These are phyloP conservation scores for Sylvicola cinctus DNA, from an alignment of 2,888 invertebrate genomes.

Conservation along the genomic window DNA sequence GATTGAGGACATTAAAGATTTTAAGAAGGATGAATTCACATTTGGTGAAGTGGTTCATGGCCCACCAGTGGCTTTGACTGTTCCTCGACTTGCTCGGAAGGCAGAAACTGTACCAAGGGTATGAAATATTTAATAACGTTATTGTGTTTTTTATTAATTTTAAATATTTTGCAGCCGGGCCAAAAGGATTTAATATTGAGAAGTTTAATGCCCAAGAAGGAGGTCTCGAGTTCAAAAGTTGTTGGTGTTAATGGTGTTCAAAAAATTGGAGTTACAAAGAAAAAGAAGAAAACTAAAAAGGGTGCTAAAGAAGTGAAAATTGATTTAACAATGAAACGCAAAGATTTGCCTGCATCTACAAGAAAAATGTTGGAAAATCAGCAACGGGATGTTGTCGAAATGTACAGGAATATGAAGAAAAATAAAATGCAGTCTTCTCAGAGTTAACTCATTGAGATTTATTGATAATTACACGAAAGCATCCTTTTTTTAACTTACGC, in stretches of 20 bases:
- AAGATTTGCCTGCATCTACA: slow-evolving; percentile 34
- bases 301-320: slow-evolving; percentile 1
- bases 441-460: too few relatives aligned
- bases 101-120: slow-evolving; percentile 24
- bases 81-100: slow-evolving; percentile 29
- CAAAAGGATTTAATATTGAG: slow-evolving; percentile 36
- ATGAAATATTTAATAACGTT: slow-evolving; percentile 5
- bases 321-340: slow-evolving; percentile 35
- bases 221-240: background rate
- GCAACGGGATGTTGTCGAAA: slow-evolving; percentile 33
- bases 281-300: background rate
- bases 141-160: slow-evolving; percentile 4
- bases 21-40: slow-evolving; percentile 38
- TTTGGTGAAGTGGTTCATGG: slow-evolving; percentile 59
- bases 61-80: slow-evolving; percentile 39
- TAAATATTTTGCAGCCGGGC: slow-evolving; percentile 33
- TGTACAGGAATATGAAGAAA: slow-evolving; percentile 35
- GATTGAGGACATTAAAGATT: slow-evolving; percentile 25
- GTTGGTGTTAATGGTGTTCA: slow-evolving; percentile 1
- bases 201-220: slow-evolving; percentile 1
- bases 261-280: background rate
- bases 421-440: slow-evolving; percentile 9
- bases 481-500: too few relatives aligned
- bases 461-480: too few relatives aligned
- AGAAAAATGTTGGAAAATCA: slow-evolving; percentile 36